A percentile compares a stretch with the other conserved stretches of the same genome.
phyloP scores from a whole-genome alignment of 1,140 invertebrate genomes.

The Bombus ignitus region DNA sequence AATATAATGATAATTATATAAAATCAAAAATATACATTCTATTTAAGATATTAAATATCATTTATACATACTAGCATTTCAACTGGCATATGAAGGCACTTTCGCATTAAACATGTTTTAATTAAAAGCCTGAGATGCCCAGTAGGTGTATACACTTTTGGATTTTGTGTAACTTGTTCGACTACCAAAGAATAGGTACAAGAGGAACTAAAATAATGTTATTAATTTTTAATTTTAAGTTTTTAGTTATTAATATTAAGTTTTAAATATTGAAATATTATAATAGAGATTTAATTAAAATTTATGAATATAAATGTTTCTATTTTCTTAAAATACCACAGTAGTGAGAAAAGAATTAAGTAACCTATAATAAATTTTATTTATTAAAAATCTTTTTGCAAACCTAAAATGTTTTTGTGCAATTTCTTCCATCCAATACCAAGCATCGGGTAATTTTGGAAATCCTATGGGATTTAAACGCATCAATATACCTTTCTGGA shows the following conservation, averaged over 20 bases:
- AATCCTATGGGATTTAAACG: slow-evolving; percentile 76
- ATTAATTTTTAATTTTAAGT: neutral
- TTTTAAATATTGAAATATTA: neutral
- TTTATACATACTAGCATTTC: slow-evolving; percentile 80
- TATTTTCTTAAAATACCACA: neutral
- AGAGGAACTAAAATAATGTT: slow-evolving; percentile 67
- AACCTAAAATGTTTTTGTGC: slow-evolving; percentile 74
- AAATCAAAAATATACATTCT: slow-evolving; percentile 5
- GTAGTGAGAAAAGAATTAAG: neutral
- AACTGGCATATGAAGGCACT: slow-evolving; percentile 84
- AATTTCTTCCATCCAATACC: slow-evolving; percentile 82
- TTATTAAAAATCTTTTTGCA: neutral
- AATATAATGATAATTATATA: neutral
- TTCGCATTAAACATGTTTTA: slow-evolving; percentile 83
- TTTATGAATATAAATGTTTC: neutral
- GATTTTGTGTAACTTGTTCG: slow-evolving; percentile 78
- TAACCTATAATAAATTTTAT: slow-evolving; percentile 2
- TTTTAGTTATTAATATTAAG: too few species aligned
- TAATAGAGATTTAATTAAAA: neutral
- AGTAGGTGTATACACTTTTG: slow-evolving; percentile 79
- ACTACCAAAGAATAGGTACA: slow-evolving; percentile 79
- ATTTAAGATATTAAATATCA: neutral
- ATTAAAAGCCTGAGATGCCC: slow-evolving; percentile 84
- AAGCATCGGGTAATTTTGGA: slow-evolving; percentile 78
- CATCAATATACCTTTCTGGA: slow-evolving; percentile 80